Percentiles rank a stretch among this genome's conserved stretches.
phyloP scores from a whole-genome alignment of 2,888 invertebrate species.

The Ochropleura plecta region DNA sequence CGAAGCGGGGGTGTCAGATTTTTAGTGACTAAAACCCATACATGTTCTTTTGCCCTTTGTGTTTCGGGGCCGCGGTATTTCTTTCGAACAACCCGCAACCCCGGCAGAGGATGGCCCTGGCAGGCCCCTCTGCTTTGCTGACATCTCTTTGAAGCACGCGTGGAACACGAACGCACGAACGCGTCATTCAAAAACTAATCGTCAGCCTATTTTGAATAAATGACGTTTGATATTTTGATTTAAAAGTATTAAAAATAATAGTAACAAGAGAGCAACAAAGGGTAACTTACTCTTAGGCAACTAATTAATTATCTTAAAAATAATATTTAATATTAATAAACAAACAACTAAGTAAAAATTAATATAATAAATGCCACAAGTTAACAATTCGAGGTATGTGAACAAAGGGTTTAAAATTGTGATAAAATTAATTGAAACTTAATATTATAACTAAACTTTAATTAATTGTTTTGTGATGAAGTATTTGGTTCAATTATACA shows the following conservation, averaged over 20 bases:
- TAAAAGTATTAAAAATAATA: neutral
- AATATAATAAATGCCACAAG: constrained; percentile 49
- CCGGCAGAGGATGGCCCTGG: too few relatives aligned
- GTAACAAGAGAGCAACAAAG: constrained; percentile 32
- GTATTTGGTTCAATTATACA: neutral
- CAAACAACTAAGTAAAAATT: constrained; percentile 2
- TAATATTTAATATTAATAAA: neutral
- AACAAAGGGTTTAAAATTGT: constrained; percentile 34
- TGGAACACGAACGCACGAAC: too few relatives aligned
- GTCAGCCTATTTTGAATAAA: too few relatives aligned
- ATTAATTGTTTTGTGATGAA: constrained; percentile 17
- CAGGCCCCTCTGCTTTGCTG: too few relatives aligned
- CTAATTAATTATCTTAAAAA: neutral
- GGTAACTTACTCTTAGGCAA: neutral
- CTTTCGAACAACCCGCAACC: too few relatives aligned
- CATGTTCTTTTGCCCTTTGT: too few relatives aligned
- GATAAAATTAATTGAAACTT: constrained; percentile 36
- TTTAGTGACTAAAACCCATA: too few relatives aligned
- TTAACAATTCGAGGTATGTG: constrained; percentile 50
- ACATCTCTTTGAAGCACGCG: too few relatives aligned
- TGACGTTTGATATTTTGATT: neutral
- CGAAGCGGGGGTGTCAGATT: too few relatives aligned
- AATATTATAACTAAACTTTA: constrained; percentile 7
- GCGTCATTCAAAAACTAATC: too few relatives aligned
- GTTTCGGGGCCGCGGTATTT: too few relatives aligned